A percentile compares a stretch with the other conserved stretches of the same genome.
phyloP scores from a whole-genome alignment of 1,140 invertebrate genomes.

The Zaprionus gabonicus region DNA sequence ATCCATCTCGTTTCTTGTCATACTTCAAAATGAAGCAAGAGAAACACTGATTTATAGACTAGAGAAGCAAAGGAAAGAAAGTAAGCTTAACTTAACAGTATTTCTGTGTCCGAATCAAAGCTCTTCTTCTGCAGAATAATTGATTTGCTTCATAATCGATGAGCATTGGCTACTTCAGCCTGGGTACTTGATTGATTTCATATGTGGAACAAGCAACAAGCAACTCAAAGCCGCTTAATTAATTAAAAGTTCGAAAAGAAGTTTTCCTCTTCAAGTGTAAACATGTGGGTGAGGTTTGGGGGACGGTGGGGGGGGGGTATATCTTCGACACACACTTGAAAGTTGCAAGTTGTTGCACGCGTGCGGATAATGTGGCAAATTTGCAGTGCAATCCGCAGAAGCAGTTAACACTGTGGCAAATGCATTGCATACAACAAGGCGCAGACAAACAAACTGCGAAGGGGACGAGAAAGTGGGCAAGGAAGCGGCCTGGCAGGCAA shows the following conservation, averaged over 20 bases:
- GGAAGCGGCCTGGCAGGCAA: constrained; percentile 41
- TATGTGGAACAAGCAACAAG: constrained; percentile 8
- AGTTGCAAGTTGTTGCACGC: constrained; percentile 31
- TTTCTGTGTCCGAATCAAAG: not conserved
- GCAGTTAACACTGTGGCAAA: constrained; percentile 51
- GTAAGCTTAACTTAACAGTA: no score
- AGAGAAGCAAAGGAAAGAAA: not conserved
- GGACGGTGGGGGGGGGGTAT: not conserved
- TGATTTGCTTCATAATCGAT: constrained; percentile 14
- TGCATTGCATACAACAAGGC: constrained; percentile 46
- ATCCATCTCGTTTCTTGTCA: not conserved
- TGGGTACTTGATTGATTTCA: constrained; percentile 30
- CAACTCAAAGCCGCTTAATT: constrained; percentile 49
- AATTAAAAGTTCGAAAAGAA: constrained; percentile 69
- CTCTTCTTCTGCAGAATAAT: not conserved
- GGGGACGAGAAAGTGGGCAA: constrained; percentile 7
- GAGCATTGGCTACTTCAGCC: not conserved
- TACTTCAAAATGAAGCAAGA: not conserved
- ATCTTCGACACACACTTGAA: constrained; percentile 28
- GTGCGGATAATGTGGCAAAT: constrained; percentile 39
- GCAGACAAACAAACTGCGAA: constrained; percentile 20
- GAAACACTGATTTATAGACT: not conserved
- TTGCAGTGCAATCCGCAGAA: constrained; percentile 22
- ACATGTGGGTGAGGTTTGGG: not conserved
- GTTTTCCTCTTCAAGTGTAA: constrained; percentile 2